Evolutionary conservation across 1,140 invertebrate genomes (phyloP).

Genomic region (Rhynchophorus ferrugineus): DNA sequence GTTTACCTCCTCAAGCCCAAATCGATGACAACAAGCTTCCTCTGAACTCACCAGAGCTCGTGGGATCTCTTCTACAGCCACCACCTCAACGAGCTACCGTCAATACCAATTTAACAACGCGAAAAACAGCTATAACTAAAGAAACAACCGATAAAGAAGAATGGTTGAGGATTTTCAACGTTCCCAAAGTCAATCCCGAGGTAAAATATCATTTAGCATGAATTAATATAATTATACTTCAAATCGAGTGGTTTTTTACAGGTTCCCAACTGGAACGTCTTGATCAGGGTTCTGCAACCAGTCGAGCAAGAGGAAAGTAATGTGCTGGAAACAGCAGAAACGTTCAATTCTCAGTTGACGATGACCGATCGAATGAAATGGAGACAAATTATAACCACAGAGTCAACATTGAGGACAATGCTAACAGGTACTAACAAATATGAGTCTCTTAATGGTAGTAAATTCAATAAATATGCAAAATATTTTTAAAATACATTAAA

Average conservation of each 20-base stretch:
- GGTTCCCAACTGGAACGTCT: conserved; percentile 65
- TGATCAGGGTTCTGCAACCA: conserved; percentile 73
- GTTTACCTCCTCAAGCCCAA: conserved; percentile 47
- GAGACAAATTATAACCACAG: conserved; percentile 81
- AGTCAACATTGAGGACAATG: conserved; percentile 71
- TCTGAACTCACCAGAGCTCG: conserved; percentile 51
- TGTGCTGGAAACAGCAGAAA: conserved; percentile 34
- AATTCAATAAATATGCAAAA: not conserved
- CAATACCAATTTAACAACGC: conserved; percentile 7
- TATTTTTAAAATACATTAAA: not conserved
- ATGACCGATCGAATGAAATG: conserved; percentile 65
- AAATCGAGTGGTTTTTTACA: no score
- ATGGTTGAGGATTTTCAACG: conserved; percentile 39
- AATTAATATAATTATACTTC: no score
- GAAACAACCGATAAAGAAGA: conserved; percentile 13
- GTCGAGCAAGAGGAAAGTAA: conserved; percentile 47
- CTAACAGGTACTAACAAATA: no score
- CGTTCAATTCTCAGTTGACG: conserved; percentile 34
- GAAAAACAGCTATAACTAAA: conserved; percentile 4
- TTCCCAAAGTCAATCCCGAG: conserved; percentile 45
- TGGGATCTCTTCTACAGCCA: conserved; percentile 45
- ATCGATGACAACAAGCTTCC: conserved; percentile 47
- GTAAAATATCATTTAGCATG: no score
- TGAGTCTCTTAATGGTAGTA: no score
- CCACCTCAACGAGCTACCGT: conserved; percentile 7